Evolutionary conservation across 2,113 vertebrate species (phyloP).

Genomic region (Brachypodius melanocephalos): DNA sequence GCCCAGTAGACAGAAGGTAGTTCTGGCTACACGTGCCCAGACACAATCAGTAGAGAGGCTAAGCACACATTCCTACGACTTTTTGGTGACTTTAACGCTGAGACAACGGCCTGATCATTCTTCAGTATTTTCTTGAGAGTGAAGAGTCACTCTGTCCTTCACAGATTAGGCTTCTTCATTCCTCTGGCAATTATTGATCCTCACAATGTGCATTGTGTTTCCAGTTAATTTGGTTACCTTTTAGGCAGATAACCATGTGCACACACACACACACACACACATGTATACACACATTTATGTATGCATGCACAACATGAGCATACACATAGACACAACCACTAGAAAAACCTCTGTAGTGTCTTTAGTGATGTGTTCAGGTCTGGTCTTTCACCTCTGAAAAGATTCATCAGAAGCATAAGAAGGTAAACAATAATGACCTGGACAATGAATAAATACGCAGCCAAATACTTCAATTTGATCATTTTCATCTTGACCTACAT

Average conservation of each 20-base stretch:
- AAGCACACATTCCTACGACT: background rate
- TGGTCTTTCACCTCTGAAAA: background rate
- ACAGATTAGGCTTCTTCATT: background rate
- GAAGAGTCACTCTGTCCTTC: background rate
- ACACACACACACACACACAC: background rate
- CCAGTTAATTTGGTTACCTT: background rate
- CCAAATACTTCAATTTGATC: background rate
- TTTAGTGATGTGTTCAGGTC: background rate
- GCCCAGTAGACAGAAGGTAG: background rate
- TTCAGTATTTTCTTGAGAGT: background rate
- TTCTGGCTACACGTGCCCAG: fast-evolving
- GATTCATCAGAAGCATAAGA: background rate
- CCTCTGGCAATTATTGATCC: background rate
- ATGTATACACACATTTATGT: too few species aligned
- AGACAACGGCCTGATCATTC: background rate
- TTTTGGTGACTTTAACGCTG: background rate
- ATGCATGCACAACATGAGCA: background rate
- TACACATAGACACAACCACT: background rate
- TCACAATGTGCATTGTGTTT: background rate
- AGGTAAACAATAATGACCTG: background rate
- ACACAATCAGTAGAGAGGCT: background rate
- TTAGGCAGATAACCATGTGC: background rate
- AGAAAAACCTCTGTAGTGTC: background rate
- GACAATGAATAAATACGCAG: background rate
- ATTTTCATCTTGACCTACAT: background rate